phyloP scores from a whole-genome alignment of 2,113 vertebrate species.

The Callopanchax toddi region DNA sequence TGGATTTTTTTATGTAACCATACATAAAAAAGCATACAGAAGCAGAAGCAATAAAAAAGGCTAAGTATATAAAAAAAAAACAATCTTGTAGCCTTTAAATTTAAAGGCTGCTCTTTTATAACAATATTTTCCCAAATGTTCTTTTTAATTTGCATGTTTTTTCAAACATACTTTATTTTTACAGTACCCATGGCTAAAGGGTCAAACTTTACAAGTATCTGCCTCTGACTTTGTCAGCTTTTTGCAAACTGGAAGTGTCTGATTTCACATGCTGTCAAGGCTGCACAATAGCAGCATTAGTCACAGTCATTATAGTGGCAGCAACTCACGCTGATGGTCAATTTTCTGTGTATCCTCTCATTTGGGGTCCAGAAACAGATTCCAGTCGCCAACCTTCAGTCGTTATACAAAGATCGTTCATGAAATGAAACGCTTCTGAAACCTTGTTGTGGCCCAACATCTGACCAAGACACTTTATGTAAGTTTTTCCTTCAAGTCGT shows the following conservation, averaged over 20 bases:
- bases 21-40: too few relatives aligned
- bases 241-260: conserved; percentile 12
- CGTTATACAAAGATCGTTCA: conserved; percentile 3
- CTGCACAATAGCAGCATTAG: conserved; percentile 7
- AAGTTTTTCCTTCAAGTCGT: conserved; percentile 3
- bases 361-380: neutral
- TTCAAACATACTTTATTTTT: neutral
- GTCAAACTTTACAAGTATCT: conserved; percentile 6
- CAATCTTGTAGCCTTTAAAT: too few relatives aligned
- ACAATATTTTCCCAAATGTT: too few relatives aligned
- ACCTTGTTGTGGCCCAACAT: neutral
- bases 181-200: neutral
- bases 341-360: conserved; percentile 5
- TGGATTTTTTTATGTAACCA: too few relatives aligned
- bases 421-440: conserved; percentile 14
- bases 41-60: too few relatives aligned
- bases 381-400: neutral
- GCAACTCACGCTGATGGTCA: neutral
- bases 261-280: conserved; percentile 32
- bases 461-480: neutral
- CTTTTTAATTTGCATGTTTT: neutral
- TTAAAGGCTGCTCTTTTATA: too few relatives aligned
- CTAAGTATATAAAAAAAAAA: too few relatives aligned
- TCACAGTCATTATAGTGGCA: conserved; percentile 3
- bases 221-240: conserved; percentile 1